Evolutionary conservation across 2,113 vertebrate genomes (phyloP), one percentile per base, ranked within the genome.

Genomic region (Pelvicachromis taeniatus): DNA sequence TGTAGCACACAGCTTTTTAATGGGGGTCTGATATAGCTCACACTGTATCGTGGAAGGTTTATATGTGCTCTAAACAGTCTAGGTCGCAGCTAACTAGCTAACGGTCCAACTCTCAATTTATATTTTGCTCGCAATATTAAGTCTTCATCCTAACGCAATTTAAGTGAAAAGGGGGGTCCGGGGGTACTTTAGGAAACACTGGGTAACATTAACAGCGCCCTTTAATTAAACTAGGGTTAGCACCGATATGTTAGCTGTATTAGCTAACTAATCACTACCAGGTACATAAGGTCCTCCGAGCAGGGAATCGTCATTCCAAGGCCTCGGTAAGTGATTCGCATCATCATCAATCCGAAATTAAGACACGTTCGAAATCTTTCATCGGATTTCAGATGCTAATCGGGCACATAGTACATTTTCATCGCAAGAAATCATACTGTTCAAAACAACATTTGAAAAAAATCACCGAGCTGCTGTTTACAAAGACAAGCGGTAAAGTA

Each of bases 71-170:
- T 33, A 19, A 52, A 52, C 45, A 52, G 45, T 17, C 7, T 59
- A 45, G 55, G 40, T 83, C 50, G 40, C 63, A 55, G 89, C 91
- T 88, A 88, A 77, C 79, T 21, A 7, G 82, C 84, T 91, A 90
- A 85, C 88, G 84, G 63, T 82, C 3, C 19, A 16, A 35, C 45
- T 82, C 10, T 4, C 4, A 54, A 3, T n/a, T 16, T 9, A 42
- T 23, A 35, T 17, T 45, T 38, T n/a, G 6, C 9, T 54, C 19
- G 8, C 50, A 63, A 70, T 16, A 10, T 16, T 2, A 4, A 42
- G 13, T 48, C 6, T 19, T 58, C 9, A 10, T 5, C 4, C 21
- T 6, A 45, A 78, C 7, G 21, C 68, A 50, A 73, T 48, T 68
- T 42, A 23, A 68, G n/a, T 48, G 23, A 29, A 48, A 73, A 73